Conservation (phyloP, 2,797 vertebrate genomes). For the Tolypeutes matacus region DNA sequence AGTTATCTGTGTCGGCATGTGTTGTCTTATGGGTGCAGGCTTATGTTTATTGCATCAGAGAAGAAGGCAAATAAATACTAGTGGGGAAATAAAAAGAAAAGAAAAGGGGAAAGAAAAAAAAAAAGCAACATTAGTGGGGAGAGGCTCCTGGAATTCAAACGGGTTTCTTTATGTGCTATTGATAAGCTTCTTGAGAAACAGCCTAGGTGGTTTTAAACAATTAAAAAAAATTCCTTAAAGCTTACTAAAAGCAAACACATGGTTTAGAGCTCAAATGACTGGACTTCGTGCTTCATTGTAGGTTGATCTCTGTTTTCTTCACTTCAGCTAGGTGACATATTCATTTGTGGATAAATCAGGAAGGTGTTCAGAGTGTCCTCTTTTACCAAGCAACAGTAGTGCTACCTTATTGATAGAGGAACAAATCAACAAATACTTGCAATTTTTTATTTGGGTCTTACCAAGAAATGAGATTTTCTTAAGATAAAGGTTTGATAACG, state of each 20-base stretch:
- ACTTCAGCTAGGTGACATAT: background rate
- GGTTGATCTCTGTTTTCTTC: background rate
- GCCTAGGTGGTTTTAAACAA: background rate
- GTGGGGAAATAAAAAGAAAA: too few species aligned
- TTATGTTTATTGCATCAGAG: background rate
- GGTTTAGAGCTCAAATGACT: background rate
- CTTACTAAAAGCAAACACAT: background rate
- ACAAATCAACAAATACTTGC: too few species aligned
- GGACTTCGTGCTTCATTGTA: background rate
- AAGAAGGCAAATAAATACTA: background rate
- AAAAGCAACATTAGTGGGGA: too few species aligned
- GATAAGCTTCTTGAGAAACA: background rate
- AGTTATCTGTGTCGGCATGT: background rate
- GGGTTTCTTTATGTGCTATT: background rate
- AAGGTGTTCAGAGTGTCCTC: background rate
- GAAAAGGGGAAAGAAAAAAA: too few species aligned
- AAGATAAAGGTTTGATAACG: too few species aligned
- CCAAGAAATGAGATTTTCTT: too few species aligned
- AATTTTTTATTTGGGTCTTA: too few species aligned
- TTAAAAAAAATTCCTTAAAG: background rate
- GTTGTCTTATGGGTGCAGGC: background rate
- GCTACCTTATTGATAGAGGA: background rate
- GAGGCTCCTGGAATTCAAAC: background rate
- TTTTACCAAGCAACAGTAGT: background rate
- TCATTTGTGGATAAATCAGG: background rate